Evolutionary conservation across 2,113 vertebrate species (phyloP).

Genomic region (Oncorhynchus tshawytscha): DNA sequence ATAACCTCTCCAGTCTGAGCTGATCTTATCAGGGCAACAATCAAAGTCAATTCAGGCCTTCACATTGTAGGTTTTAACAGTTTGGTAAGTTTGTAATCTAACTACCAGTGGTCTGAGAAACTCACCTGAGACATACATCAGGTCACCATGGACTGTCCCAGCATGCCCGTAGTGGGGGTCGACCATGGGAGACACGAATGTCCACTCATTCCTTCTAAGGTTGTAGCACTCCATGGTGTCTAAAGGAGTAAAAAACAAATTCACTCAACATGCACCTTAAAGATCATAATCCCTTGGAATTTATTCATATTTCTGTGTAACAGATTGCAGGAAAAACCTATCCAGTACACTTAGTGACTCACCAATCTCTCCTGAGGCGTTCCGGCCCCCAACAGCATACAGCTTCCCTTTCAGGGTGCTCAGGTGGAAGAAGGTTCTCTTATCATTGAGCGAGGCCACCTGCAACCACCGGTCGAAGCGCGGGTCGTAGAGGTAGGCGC

Average conservation of each 20-base stretch:
- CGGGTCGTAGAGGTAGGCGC: slow-evolving; percentile 78
- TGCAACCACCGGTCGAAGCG: slow-evolving; percentile 79
- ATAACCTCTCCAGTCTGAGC: not conserved
- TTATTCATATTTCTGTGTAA: too few species aligned
- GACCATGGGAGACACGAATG: slow-evolving; percentile 67
- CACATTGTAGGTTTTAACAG: not conserved
- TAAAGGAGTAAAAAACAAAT: slow-evolving; percentile 24
- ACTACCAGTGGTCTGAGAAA: not conserved
- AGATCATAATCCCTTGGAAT: too few species aligned
- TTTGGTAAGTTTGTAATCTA: not conserved
- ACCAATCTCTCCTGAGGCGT: slow-evolving; percentile 77
- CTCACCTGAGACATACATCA: slow-evolving; percentile 81
- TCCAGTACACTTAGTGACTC: slow-evolving; percentile 11
- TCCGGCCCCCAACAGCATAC: slow-evolving; percentile 77
- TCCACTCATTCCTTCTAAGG: slow-evolving; percentile 78
- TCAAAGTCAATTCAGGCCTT: not conserved
- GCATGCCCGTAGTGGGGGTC: slow-evolving; percentile 82
- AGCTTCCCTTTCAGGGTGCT: slow-evolving; percentile 75
- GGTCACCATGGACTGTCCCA: slow-evolving; percentile 72
- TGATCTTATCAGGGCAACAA: not conserved
- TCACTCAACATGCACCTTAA: too few species aligned
- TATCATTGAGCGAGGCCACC: slow-evolving; percentile 78
- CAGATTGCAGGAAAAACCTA: not conserved
- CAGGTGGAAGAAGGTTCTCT: slow-evolving; percentile 81
- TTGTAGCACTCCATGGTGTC: slow-evolving; percentile 79